A percentile compares a stretch with the other conserved stretches of the same genome.
Evolutionary conservation across 2,888 invertebrate species (phyloP).

Genomic region (Lagria hirta): DNA sequence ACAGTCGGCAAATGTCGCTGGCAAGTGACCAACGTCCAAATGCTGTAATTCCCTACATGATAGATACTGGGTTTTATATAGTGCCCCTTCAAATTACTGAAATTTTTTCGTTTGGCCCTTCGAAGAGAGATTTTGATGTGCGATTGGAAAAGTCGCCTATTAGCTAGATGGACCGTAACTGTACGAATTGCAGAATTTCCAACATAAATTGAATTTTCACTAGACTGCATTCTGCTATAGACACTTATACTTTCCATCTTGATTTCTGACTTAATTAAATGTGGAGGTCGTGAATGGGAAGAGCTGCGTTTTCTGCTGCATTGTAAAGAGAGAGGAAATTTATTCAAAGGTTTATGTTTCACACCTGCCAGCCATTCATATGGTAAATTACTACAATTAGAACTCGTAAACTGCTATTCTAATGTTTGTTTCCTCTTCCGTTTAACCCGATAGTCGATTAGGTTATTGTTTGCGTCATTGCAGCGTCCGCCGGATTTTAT

Average conservation of each 20-base stretch:
- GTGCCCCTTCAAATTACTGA: constrained; percentile 26
- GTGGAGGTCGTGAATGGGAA: background rate
- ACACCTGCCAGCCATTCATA: constrained; percentile 35
- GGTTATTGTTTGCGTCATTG: no score
- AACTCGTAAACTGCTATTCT: constrained; percentile 34
- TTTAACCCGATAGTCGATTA: constrained; percentile 23
- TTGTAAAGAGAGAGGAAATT: constrained; percentile 1
- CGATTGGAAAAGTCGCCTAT: constrained; percentile 41
- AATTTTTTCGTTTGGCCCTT: no score
- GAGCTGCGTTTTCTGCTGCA: background rate
- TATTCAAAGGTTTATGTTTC: constrained; percentile 32
- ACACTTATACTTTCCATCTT: constrained; percentile 46
- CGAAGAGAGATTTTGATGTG: constrained; percentile 20
- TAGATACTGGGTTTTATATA: constrained; percentile 42
- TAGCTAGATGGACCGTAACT: constrained; percentile 52
- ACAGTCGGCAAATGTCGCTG: constrained; percentile 48
- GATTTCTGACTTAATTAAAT: constrained; percentile 32
- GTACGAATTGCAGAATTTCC: constrained; percentile 52
- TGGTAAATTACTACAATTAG: constrained; percentile 35
- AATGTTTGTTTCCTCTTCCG: constrained; percentile 35
- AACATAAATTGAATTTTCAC: constrained; percentile 54
- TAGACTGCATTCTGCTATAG: constrained; percentile 47
- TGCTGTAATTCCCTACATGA: constrained; percentile 51
- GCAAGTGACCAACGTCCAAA: constrained; percentile 54
- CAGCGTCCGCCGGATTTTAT: no score